A percentile compares a stretch with the other conserved stretches of the same genome.
Evolutionary conservation across 64 coral and sea anemone genomes (phyloP).

Genomic region (Platygyra sinensis): DNA sequence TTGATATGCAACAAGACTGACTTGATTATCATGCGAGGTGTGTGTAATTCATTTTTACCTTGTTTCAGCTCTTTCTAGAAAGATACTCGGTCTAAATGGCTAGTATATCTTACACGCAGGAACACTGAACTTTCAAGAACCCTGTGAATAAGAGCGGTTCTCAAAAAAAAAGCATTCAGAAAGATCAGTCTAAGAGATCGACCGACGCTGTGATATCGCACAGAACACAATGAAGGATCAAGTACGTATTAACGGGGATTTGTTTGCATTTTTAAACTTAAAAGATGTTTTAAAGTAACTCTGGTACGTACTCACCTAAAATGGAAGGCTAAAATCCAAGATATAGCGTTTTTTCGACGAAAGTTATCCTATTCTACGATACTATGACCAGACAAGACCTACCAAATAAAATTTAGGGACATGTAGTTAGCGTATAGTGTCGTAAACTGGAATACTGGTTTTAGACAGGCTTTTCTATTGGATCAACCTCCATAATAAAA

Average conservation of each 20-base stretch:
- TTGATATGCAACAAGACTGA: neutral
- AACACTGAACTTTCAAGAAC: neutral
- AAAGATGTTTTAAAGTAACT: neutral
- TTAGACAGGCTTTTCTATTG: neutral
- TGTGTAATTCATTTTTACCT: neutral
- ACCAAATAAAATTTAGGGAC: constrained; percentile 29
- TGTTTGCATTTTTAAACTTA: constrained; percentile 22
- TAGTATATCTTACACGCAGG: neutral
- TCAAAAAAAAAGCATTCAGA: neutral
- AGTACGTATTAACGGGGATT: neutral
- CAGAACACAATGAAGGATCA: constrained; percentile 20
- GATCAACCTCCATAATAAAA: neutral
- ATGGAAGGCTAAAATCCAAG: constrained; percentile 10
- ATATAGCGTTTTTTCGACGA: neutral
- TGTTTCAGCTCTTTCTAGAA: neutral
- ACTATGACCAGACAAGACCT: neutral
- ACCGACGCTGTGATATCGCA: neutral
- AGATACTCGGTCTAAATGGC: neutral
- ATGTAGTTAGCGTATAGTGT: neutral
- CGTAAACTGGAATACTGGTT: neutral
- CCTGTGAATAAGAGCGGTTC: neutral
- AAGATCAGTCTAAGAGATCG: neutral
- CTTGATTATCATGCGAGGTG: constrained; percentile 3
- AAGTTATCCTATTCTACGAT: neutral
- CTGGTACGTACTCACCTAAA: constrained; percentile 7